Percentiles rank a stretch among this genome's conserved stretches.
These are phyloP conservation scores for Festucalex cinctus DNA, from an alignment of 2,113 vertebrate species.

Conservation along the genomic window DNA sequence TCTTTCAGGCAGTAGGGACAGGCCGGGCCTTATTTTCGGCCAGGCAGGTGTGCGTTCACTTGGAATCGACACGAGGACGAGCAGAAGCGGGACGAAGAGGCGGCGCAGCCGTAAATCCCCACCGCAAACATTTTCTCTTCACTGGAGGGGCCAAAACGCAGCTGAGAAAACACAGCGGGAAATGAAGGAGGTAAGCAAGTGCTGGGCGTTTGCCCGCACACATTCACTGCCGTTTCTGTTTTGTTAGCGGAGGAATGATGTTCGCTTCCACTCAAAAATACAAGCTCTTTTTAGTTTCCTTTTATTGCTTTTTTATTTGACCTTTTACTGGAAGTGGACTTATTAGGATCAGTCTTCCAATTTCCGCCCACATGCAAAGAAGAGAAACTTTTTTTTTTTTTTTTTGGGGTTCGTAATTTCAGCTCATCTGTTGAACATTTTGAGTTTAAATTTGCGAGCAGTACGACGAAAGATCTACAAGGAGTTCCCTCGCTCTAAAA, in stretches of 20 bases:
- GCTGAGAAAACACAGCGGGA: slow-evolving; percentile 61
- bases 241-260: no score
- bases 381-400: no score
- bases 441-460: no score
- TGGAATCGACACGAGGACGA: slow-evolving; percentile 23
- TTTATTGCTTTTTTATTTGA: no score
- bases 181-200: slow-evolving; percentile 50
- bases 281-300: neutral
- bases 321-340: no score
- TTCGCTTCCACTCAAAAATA: neutral
- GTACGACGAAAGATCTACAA: no score
- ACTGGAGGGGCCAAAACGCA: slow-evolving; percentile 51
- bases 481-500: no score
- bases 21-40: slow-evolving; percentile 38
- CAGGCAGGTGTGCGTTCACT: slow-evolving; percentile 46
- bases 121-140: slow-evolving; percentile 58
- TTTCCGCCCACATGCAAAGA: no score
- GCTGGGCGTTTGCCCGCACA: slow-evolving; percentile 44
- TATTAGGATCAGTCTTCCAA: no score
- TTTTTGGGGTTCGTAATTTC: no score
- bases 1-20: slow-evolving; percentile 45
- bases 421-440: no score
- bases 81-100: slow-evolving; percentile 38
- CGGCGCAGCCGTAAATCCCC: slow-evolving; percentile 49
- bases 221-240: slow-evolving; percentile 5